These are phyloP conservation scores for Calliopsis andreniformis DNA, from an alignment of 1,140 invertebrate genomes.

Conservation along the genomic window DNA sequence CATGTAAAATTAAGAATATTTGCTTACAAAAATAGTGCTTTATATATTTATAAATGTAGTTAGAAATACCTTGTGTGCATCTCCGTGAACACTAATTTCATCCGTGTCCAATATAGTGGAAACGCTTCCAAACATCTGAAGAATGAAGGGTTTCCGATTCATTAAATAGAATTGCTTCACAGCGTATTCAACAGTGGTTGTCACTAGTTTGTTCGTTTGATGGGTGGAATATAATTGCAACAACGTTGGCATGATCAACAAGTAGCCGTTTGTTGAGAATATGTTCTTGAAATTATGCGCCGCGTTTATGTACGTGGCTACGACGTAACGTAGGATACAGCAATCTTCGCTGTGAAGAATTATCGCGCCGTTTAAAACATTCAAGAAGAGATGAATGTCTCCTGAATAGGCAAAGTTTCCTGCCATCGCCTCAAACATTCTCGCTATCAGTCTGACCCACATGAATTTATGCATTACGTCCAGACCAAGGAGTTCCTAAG, in stretches of 20 bases:
- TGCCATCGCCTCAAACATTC: constrained; percentile 99
- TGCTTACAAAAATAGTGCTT: no score
- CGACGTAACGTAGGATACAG: constrained; percentile 96
- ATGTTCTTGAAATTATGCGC: constrained; percentile 99
- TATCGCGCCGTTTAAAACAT: constrained; percentile 98
- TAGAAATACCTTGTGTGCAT: constrained; percentile 93
- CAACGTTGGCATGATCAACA: constrained; percentile 98
- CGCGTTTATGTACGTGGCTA: constrained; percentile 98
- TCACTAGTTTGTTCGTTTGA: constrained; percentile 97
- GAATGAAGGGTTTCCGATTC: constrained; percentile 98
- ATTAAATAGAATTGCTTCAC: constrained; percentile 99
- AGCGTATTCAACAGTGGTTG: constrained; percentile 97
- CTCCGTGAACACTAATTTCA: constrained; percentile 90
- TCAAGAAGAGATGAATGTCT: constrained; percentile 98
- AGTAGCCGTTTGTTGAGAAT: constrained; percentile 98
- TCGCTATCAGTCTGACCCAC: constrained; percentile 97
- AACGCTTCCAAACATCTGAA: constrained; percentile 99
- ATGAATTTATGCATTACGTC: constrained; percentile 99
- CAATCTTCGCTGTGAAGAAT: constrained; percentile 98
- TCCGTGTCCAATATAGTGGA: constrained; percentile 98
- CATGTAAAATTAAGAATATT: no score
- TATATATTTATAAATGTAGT: no score
- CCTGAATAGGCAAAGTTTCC: constrained; percentile 98
- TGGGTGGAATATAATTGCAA: constrained; percentile 98
- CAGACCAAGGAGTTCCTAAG: constrained; percentile 92